phyloP scores from a whole-genome alignment of 2,888 invertebrate genomes.

The Polyommatus iphigenia region DNA sequence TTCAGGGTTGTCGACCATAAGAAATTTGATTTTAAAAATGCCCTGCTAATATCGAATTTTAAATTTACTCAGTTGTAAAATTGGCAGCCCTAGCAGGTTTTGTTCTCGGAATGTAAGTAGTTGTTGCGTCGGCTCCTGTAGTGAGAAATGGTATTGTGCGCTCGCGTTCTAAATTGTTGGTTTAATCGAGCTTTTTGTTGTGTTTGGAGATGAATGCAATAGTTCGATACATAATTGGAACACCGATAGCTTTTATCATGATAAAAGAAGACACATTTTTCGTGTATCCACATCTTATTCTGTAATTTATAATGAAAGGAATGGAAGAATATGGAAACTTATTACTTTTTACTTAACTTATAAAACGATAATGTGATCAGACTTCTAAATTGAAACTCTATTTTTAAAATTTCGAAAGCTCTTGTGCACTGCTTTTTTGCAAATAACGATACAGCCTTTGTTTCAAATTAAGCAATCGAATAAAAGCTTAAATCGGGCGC shows the following conservation, averaged over 20 bases:
- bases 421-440: neutral
- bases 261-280: neutral
- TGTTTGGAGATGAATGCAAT: conserved; percentile 59
- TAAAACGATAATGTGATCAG: too few relatives aligned
- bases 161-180: conserved; percentile 70
- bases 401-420: too few relatives aligned
- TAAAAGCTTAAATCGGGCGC: conserved; percentile 49
- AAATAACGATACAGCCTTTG: neutral
- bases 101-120: conserved; percentile 7
- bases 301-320: too few relatives aligned
- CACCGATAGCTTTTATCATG: conserved; percentile 29
- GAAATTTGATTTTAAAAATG: conserved; percentile 38
- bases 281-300: neutral
- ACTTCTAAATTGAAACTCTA: too few relatives aligned
- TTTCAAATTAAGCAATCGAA: conserved; percentile 21
- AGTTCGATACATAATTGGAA: conserved; percentile 38
- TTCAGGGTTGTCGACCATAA: conserved; percentile 32
- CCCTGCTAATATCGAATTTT: neutral
- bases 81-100: neutral
- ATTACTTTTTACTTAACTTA: too few relatives aligned
- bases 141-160: conserved; percentile 71
- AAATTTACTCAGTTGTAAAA: neutral
- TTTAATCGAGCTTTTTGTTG: conserved; percentile 74
- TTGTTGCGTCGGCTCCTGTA: conserved; percentile 55
- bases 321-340: too few relatives aligned